Evolutionary conservation across 2,888 invertebrate genomes (phyloP), one percentile per base, ranked within the genome.

Genomic region (Leptinotarsa tumamoca): DNA sequence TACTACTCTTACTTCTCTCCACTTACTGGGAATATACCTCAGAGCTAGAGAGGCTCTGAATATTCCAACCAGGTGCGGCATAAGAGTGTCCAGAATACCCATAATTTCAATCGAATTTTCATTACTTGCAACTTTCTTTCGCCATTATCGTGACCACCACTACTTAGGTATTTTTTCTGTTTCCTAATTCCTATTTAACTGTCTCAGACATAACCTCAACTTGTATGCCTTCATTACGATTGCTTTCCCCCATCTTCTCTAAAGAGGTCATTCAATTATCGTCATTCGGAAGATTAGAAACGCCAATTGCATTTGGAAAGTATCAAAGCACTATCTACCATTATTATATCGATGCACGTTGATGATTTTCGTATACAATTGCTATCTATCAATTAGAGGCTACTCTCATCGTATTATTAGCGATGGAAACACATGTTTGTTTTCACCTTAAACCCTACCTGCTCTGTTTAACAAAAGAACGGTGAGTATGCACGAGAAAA

Each of bases 401-500:
- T 23, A 15, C 21, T 23, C 61, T 61, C 10, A 43, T 43, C 63
- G n/a, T n/a, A 63, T 27, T n/a, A 43, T 63, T 63, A 63, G n/a
- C 63, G 43, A 63, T 33, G 63, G 21, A 63, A 33, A 63, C 33
- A 33, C 33, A 33, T 63, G 43, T 63, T 63, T 63, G 63, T 63
- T 63, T 63, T 63, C 63, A 63, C 63, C 33, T 43, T 63, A 43
- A 63, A 63, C 43, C 63, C 63, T 63, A 33, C n/a, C n/a, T 63
- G 63, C 63, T 63, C 63, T 63, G 63, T 63, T 63, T 63, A 63
- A 63, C 63, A 17, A 27, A 43, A 43, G 63, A 10, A 63, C 33
- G n/a, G 43, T 63, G 33, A 63, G 3, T 63, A 63, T 63, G 63
- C 63, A 63, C n/a, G 63, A n/a, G 61, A 63, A 63, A 63, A 63